Percentiles rank a stretch among this genome's conserved stretches.
phyloP scores from a whole-genome alignment of 92 coral and sea anemone species.

The Muricea muricata region DNA sequence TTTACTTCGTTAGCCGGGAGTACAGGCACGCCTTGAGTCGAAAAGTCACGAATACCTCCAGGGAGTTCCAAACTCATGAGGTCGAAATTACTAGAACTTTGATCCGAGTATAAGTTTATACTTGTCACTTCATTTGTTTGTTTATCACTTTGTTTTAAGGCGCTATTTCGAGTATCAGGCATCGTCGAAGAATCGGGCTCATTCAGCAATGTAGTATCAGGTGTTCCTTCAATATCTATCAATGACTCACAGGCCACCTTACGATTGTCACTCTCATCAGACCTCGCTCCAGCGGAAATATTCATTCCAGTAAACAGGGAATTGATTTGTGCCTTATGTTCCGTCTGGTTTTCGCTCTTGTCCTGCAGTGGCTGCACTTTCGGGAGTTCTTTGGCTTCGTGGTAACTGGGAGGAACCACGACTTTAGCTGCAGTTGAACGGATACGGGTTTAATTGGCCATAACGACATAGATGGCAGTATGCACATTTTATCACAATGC shows the following conservation, averaged over 20 bases:
- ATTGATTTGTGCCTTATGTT: neutral
- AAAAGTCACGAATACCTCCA: neutral
- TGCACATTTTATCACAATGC: neutral
- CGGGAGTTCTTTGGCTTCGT: neutral
- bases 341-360: neutral
- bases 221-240: neutral
- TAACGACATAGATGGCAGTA: too few relatives aligned
- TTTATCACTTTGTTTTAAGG: neutral
- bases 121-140: neutral
- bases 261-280: neutral
- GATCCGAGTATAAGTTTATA: neutral
- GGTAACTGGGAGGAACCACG: conserved; percentile 12
- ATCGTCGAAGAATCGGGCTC: neutral
- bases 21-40: neutral
- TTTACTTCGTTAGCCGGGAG: neutral
- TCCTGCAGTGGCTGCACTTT: neutral
- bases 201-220: neutral
- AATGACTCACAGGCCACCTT: neutral
- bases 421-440: neutral
- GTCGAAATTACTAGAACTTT: neutral
- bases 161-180: neutral
- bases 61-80: neutral
- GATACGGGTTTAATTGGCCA: neutral
- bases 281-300: conserved; percentile 28
- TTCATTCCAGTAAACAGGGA: conserved; percentile 44